Evolutionary conservation across 2,888 invertebrate genomes (phyloP).

Genomic region (Tricholauxania praeusta): DNA sequence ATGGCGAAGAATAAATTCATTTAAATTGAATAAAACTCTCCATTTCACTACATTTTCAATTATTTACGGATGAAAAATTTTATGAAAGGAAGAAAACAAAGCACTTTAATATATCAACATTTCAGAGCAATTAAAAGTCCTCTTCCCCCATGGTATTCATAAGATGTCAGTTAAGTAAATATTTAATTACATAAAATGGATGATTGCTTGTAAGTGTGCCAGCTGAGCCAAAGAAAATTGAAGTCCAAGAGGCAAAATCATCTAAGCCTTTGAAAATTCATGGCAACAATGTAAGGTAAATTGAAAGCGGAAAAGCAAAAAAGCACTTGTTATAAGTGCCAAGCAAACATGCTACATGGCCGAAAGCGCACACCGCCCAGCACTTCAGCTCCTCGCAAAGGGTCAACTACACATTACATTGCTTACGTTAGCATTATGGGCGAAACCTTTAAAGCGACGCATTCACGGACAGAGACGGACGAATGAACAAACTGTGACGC

Average conservation of each 20-base stretch:
- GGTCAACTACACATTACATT: background rate
- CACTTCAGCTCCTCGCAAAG: background rate
- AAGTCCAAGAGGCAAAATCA: no score
- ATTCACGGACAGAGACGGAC: constrained; percentile 6
- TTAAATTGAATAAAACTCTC: no score
- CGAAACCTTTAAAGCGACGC: constrained; percentile 9
- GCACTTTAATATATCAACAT: no score
- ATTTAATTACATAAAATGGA: constrained; percentile 26
- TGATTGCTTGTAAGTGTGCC: constrained; percentile 26
- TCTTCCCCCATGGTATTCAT: background rate
- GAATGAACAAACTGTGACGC: background rate
- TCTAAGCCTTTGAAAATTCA: no score
- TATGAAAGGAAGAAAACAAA: no score
- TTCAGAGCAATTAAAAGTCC: no score
- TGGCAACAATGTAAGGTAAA: no score
- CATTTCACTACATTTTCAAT: no score
- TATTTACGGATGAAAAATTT: no score
- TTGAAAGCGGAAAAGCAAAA: background rate
- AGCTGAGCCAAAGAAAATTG: constrained; percentile 4
- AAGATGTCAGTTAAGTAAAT: constrained; percentile 30
- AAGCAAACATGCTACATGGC: background rate
- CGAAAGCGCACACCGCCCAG: background rate
- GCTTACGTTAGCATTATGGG: background rate
- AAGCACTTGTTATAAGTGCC: constrained; percentile 17
- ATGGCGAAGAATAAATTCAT: no score